These are phyloP conservation scores for Dasyprocta punctata DNA, from an alignment of 2,113 vertebrate genomes.

Conservation along the genomic window DNA sequence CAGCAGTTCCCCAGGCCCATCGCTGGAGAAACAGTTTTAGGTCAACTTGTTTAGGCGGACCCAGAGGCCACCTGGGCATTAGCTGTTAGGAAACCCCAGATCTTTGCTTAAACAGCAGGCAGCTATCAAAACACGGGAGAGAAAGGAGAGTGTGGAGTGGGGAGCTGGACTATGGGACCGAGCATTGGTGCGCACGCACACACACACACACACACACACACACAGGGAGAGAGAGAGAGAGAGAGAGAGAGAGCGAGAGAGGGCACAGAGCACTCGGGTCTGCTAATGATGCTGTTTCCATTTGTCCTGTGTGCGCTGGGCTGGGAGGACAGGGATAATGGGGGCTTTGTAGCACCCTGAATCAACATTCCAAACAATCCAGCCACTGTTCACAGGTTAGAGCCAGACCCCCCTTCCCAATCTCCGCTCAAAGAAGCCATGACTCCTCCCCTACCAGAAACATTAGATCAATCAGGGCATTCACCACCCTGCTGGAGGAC, in stretches of 20 bases:
- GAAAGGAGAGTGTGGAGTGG: neutral
- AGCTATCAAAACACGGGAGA: conserved; percentile 86
- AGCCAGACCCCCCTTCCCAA: conserved; percentile 65
- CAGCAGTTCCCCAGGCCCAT: neutral
- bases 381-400: conserved; percentile 83
- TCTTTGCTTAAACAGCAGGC: conserved; percentile 84
- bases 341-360: conserved; percentile 84
- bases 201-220: too few species aligned
- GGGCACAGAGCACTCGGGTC: conserved; percentile 77
- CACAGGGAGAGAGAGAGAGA: neutral
- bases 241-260: conserved; percentile 60
- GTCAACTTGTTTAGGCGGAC: conserved; percentile 78
- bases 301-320: conserved; percentile 85
- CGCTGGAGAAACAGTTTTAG: conserved; percentile 75
- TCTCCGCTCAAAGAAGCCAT: conserved; percentile 80
- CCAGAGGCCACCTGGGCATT: conserved; percentile 80
- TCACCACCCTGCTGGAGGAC: conserved; percentile 53
- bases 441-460: conserved; percentile 77
- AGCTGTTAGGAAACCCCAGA: conserved; percentile 79
- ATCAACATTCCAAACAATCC: conserved; percentile 84
- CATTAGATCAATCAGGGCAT: conserved; percentile 78
- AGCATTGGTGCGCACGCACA: conserved; percentile 52
- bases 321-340: conserved; percentile 84
- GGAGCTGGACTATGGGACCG: conserved; percentile 73
- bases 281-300: conserved; percentile 83